Base-by-base conservation (phyloP, 2,888 invertebrate species). In the Euproctis similis region DNA sequence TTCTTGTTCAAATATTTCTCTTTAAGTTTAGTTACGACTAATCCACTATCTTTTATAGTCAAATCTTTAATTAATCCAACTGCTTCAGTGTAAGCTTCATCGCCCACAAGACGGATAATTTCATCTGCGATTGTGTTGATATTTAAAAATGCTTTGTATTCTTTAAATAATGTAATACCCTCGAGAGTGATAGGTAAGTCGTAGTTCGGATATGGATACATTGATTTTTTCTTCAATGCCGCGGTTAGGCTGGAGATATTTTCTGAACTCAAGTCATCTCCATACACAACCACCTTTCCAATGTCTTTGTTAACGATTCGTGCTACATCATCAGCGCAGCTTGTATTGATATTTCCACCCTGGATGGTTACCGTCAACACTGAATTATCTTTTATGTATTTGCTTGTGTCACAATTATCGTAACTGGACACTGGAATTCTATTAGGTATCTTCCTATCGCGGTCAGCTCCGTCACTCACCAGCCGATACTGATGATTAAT, bases 311-410 rank as follows among this genome's bases (percentile, higher is more conserved):
- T 57, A 0, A 68, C 36, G 21, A 68, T 68, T 8, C 68, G 46
- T n/a, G 49, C 56, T 1, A 67, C 59, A 14, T 68, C 68, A 33
- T 34, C 22, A 2, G 67, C 59, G 14, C 68, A 65, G 13, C 56
- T 64, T 21, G 27, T 40, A 24, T 59, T 68, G 8, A 68, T 66
- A n/a, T n/a, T n/a, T n/a, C n/a, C n/a, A 4, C 61, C 4, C 14
- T 6, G 14, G 4, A 14, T 58, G 63, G 65, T 59, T 0, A 68
- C 14, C 1, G 68, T 68, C 1, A 68, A 55, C 1, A 68, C 65
- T 0, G 59, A 57, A 27, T 60, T 41, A 11, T 54, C 44, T 30
- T 48, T 58, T 16, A 68, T 62, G 16, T 68, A 68, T 18, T 38
- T 36, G 17, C 54, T 53, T 4, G 69, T 66, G 26, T 59, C 49